Base-by-base conservation (phyloP, 2,113 vertebrate species). In the Barbus barbus region DNA sequence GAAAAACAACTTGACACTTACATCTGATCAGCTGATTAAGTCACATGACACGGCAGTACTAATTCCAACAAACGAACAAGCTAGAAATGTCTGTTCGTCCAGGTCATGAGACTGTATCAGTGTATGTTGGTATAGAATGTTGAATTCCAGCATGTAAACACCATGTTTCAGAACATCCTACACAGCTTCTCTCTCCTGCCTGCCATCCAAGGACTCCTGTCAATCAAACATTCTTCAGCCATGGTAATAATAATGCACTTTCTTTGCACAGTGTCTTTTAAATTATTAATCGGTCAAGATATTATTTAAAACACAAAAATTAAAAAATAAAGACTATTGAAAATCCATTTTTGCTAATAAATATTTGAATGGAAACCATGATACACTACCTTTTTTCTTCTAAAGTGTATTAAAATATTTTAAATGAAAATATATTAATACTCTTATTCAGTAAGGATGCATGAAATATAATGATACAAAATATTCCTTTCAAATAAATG, bases 111-210 rank as follows among this genome's bases (percentile, higher is more conserved):
- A 78, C 5, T 58, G 51, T 58, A 41, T 74, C 38, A 24, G 56
- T 80, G 51, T 0, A 48, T 44, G 38, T 18, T 74, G 83, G 73
- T 20, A 82, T 36, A 4, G 58, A 33, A 11, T 51, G 60, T 31
- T 67, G 14, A 78, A 78, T 84, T 84, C 77, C 82, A 75, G 61
- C 53, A 61, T 24, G 41, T 80, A 60, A 48, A 56, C 44, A 31
- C 14, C 56, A 22, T 74, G 83, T 84, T 81, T 72, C 77, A 63
- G 36, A 81, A 60, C 72, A 61, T 78, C 75, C 81, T 60, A 69
- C 74, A 41, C 83, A 72, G 20, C 74, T 84, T 48, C 61, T 84
- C 60, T 79, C n/a, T 79, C 56, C 36, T 14, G 61, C 38, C 26
- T 31, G 60, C 41, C 78, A 48, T 31, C 26, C 41, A 81, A n/a